Percentiles rank a stretch among this genome's conserved stretches.
Evolutionary conservation across 2,113 vertebrate genomes (phyloP).

Genomic region (Galemys pyrenaicus): DNA sequence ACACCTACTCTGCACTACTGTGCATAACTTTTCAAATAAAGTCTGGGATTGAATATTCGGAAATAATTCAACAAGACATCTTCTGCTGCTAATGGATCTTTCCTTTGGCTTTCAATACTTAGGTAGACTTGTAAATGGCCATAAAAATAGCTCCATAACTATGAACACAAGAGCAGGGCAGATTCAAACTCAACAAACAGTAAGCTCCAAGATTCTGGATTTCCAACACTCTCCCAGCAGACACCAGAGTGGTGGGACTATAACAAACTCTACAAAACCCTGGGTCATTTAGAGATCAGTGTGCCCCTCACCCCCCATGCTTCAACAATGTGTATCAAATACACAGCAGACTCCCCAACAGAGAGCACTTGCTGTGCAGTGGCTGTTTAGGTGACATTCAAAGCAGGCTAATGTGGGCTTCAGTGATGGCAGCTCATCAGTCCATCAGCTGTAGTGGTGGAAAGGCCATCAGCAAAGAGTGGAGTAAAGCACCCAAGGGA

Average conservation of each 20-base stretch:
- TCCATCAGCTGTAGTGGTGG: neutral
- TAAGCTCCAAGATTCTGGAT: neutral
- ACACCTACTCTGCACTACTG: neutral
- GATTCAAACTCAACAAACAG: neutral
- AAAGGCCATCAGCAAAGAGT: neutral
- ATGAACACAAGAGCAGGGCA: no score
- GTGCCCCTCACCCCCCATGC: no score
- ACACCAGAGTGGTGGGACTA: neutral
- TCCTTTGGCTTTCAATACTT: neutral
- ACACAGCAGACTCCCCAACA: neutral
- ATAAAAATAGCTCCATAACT: neutral
- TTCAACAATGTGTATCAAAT: neutral
- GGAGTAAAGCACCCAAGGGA: neutral
- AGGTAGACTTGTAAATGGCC: neutral
- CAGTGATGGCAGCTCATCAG: neutral
- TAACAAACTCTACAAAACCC: neutral
- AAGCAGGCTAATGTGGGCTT: no score
- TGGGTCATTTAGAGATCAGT: neutral
- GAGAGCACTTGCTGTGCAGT: neutral
- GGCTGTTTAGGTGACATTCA: neutral
- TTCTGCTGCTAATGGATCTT: neutral
- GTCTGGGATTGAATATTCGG: neutral
- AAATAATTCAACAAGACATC: slow-evolving; percentile 8
- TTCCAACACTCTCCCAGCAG: neutral
- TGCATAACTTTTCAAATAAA: neutral